A percentile compares a stretch with the other conserved stretches of the same genome.
These are phyloP conservation scores for Pseudomyrmex sp. DNA, from an alignment of 1,140 invertebrate genomes.

Conservation along the genomic window DNA sequence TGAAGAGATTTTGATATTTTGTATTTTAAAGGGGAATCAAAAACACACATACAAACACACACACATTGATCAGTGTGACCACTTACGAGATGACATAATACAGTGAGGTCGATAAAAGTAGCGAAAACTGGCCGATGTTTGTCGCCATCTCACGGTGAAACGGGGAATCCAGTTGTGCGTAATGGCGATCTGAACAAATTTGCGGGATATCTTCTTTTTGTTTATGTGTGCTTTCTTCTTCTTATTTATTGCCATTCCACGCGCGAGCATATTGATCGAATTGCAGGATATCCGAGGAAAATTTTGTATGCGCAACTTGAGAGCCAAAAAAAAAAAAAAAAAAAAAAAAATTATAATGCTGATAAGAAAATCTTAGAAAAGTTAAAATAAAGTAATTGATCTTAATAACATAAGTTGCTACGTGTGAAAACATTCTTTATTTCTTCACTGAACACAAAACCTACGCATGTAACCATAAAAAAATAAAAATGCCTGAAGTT, in stretches of 20 bases:
- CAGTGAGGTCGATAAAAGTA: slow-evolving; percentile 75
- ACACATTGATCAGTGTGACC: slow-evolving; percentile 8
- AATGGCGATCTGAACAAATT: slow-evolving; percentile 45
- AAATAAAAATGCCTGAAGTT: background rate
- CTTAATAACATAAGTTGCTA: background rate
- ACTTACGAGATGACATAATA: slow-evolving; percentile 64
- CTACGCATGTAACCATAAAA: background rate
- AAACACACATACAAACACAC: slow-evolving; percentile 59
- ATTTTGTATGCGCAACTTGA: background rate
- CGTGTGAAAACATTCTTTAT: background rate
- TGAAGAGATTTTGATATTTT: too few species aligned
- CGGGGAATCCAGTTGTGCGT: background rate
- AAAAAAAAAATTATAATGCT: background rate
- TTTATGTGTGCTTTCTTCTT: slow-evolving; percentile 22
- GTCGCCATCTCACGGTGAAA: slow-evolving; percentile 74
- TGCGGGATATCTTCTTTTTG: background rate
- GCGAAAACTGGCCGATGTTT: slow-evolving; percentile 48
- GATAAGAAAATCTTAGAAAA: too few species aligned
- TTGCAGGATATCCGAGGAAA: slow-evolving; percentile 26
- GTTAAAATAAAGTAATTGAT: too few species aligned
- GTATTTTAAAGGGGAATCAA: background rate
- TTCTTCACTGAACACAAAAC: background rate
- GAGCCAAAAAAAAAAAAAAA: background rate
- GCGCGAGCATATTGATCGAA: slow-evolving; percentile 44
- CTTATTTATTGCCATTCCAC: slow-evolving; percentile 35